Percentiles rank a stretch among this genome's conserved stretches.
Evolutionary conservation across 53 echinoderm and acorn worm species (phyloP).

Genomic region (Echinarachnius parma): DNA sequence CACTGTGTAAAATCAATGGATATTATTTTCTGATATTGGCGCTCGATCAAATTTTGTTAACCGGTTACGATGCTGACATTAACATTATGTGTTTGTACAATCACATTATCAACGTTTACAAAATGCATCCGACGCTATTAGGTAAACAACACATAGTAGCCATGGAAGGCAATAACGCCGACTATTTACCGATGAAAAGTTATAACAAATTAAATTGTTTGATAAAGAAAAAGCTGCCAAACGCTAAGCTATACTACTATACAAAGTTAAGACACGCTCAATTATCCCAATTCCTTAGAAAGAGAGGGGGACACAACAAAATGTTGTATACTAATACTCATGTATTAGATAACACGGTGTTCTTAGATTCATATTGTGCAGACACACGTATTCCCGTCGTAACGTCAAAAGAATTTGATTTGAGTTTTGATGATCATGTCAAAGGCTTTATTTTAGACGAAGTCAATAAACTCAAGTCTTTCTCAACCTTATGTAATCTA

Average conservation of each 20-base stretch:
- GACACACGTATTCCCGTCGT: background rate
- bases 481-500: background rate
- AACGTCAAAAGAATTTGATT: too few relatives aligned
- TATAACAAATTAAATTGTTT: background rate
- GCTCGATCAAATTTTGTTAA: background rate
- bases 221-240: background rate
- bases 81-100: background rate
- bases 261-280: background rate
- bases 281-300: background rate
- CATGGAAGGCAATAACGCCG: background rate
- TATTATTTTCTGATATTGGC: background rate
- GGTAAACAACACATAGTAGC: background rate
- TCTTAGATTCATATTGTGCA: too few relatives aligned
- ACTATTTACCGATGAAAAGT: background rate
- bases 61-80: background rate
- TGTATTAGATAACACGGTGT: too few relatives aligned
- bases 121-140: background rate
- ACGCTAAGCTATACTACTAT: background rate
- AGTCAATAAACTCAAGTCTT: background rate
- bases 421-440: too few relatives aligned
- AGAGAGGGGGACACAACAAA: too few relatives aligned
- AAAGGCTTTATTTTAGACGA: conserved; percentile 5
- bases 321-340: too few relatives aligned
- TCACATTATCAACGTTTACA: background rate
- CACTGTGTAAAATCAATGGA: background rate